Evolutionary conservation across 2,888 invertebrate genomes (phyloP).

Genomic region (Dasysyrphus tricinctus): DNA sequence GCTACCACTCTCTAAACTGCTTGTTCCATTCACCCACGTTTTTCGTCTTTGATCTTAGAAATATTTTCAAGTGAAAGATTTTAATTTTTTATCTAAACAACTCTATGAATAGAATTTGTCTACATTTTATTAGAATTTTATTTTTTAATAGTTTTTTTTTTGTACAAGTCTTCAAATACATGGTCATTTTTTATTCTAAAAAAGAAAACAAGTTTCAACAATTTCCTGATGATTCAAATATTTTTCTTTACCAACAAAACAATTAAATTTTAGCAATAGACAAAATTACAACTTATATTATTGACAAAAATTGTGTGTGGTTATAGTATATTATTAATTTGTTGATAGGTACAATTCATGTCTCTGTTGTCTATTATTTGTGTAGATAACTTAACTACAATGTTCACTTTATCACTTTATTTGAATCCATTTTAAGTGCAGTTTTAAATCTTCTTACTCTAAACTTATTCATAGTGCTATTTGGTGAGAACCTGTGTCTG

Average conservation of each 20-base stretch:
- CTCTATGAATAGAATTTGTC: no score
- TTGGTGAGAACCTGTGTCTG: neutral
- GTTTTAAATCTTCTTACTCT: neutral
- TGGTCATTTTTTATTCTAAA: constrained; percentile 33
- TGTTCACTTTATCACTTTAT: neutral
- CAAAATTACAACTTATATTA: neutral
- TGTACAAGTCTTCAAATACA: constrained; percentile 38
- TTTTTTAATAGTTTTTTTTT: neutral
- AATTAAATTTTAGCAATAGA: neutral
- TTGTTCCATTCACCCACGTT: no score
- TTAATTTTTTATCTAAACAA: no score
- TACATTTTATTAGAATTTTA: neutral
- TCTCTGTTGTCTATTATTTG: neutral
- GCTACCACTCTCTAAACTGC: no score
- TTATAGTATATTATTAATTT: neutral
- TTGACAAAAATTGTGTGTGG: neutral
- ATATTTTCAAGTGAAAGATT: no score
- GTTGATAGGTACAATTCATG: constrained; percentile 10
- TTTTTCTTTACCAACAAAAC: neutral
- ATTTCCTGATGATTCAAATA: neutral
- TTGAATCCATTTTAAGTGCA: neutral
- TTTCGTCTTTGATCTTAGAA: no score
- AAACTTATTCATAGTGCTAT: neutral
- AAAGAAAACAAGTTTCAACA: constrained; percentile 3
- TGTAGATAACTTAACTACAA: no score